Evolutionary conservation across 2,113 vertebrate genomes (phyloP).

Genomic region (Coregonus clupeaformis): DNA sequence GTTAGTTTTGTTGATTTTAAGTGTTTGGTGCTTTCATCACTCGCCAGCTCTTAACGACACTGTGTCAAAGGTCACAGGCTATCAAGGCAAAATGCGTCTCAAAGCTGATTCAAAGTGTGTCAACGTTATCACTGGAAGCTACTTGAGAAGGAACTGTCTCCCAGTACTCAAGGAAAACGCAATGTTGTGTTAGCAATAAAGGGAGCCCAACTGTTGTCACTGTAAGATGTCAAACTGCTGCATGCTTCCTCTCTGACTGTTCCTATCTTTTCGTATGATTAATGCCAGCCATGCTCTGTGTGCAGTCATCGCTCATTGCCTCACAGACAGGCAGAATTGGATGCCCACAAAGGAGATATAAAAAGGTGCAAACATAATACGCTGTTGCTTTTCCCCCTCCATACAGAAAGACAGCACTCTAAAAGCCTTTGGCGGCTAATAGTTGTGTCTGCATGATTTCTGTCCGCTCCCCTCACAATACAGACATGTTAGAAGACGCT

Average conservation of each 20-base stretch:
- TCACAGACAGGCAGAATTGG: slow-evolving; percentile 19
- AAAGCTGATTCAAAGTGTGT: not conserved
- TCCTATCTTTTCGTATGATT: slow-evolving; percentile 22
- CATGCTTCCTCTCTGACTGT: slow-evolving; percentile 12
- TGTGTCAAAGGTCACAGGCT: not conserved
- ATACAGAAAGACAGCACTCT: slow-evolving; percentile 22
- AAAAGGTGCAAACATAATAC: slow-evolving; percentile 26
- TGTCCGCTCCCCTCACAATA: slow-evolving; percentile 18
- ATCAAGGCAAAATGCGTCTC: not conserved
- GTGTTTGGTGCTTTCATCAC: not conserved
- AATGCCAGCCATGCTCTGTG: not conserved
- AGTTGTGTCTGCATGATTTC: slow-evolving; percentile 23
- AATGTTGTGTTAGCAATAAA: not conserved
- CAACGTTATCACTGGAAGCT: not conserved
- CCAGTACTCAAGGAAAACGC: no score
- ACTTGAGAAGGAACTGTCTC: not conserved
- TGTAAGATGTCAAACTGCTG: slow-evolving; percentile 16
- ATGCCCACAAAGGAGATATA: slow-evolving; percentile 31
- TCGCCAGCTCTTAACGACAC: not conserved
- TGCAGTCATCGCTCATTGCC: slow-evolving; percentile 11
- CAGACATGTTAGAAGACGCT: slow-evolving; percentile 28
- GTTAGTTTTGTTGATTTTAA: not conserved
- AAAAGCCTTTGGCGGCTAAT: slow-evolving; percentile 22
- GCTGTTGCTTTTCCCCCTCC: slow-evolving; percentile 20
- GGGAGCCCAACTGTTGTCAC: not conserved